Base-by-base conservation (phyloP, 2,797 vertebrate species). In the Ambastaia sidthimunki region DNA sequence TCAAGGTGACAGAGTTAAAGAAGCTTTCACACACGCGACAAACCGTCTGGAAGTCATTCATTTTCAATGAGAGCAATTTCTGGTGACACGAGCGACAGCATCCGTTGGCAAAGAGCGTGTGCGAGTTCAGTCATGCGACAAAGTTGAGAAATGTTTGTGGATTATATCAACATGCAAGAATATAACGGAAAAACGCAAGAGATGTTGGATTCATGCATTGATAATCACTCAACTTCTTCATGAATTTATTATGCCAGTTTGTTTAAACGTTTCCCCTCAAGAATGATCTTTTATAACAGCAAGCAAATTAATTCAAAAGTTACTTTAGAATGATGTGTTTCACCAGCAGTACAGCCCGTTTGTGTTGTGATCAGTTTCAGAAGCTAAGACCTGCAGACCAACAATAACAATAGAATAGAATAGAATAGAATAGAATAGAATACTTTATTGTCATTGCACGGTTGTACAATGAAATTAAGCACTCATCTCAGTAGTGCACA, bases 1-100 rank as follows among this genome's bases (percentile, higher is more conserved):
- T 80, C 52, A 79, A 74, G 41, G 63, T 71, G 78, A 57, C 57
- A 71, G 41, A 37, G 55, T 31, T 62, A 13, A 78, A 62, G 55
- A n/a, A 10, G 44, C n/a, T 2, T 52, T 63, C 57, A 52, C 25
- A 63, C 47, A 50, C 5, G 21, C 15, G 37, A 5, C 16, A 65
- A 28, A 63, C 28, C 28, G 34, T 44, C 12, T 15, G 21, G 12
- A 76, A 5, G 10, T 63, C 60, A 41, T 25, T 67, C 48, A 44
- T 55, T 76, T 66, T 74, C 41, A 59, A 23, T 7, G 18, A 47
- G 23, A 57, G 21, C 6, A 37, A 37, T 65, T 65, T 37, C 28
- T 65, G 66, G 52, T 0, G 12, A 47, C 37, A 41, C 25, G 65
- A 76, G 19, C 47, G 55, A 78, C 66, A 62, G 41, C 16, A n/a